Evolutionary conservation across 1,140 invertebrate species (phyloP).

Genomic region (Polyergus mexicanus): DNA sequence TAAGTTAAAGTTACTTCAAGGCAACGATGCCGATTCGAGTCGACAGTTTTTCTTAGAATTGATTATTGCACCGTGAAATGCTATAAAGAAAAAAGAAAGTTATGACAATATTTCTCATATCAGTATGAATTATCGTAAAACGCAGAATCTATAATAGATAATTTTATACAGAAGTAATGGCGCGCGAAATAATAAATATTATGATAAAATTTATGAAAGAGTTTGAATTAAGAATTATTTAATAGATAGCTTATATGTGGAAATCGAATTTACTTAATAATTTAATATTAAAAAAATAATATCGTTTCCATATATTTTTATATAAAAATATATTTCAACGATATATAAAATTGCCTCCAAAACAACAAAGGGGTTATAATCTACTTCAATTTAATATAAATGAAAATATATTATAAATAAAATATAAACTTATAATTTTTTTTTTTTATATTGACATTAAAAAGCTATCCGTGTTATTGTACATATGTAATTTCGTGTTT

Average conservation of each 20-base stretch:
- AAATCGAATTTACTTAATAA: not conserved
- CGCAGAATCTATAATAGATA: not conserved
- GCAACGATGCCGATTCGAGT: conserved; percentile 43
- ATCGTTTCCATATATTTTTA: not conserved
- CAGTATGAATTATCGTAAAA: not conserved
- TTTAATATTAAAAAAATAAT: not conserved
- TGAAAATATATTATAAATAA: too few relatives aligned
- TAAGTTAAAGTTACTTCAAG: conserved; percentile 15
- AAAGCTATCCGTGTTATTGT: too few relatives aligned
- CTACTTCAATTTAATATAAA: too few relatives aligned
- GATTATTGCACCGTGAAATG: conserved; percentile 51
- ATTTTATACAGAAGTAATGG: not conserved
- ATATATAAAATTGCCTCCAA: not conserved
- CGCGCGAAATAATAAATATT: not conserved
- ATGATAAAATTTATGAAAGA: not conserved
- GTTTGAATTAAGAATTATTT: not conserved
- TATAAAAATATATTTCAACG: not conserved
- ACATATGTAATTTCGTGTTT: too few relatives aligned
- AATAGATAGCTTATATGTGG: not conserved
- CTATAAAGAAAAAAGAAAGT: not conserved
- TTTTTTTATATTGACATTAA: too few relatives aligned
- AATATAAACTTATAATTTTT: too few relatives aligned
- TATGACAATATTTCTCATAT: not conserved
- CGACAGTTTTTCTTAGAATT: conserved; percentile 26
- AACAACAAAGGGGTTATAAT: not conserved